Percentiles rank a stretch among this genome's conserved stretches.
These are phyloP conservation scores for Hydractinia symbiolongicarpus DNA, from an alignment of 30 jellyfish, hydroid and myxozoan species.

Conservation along the genomic window DNA sequence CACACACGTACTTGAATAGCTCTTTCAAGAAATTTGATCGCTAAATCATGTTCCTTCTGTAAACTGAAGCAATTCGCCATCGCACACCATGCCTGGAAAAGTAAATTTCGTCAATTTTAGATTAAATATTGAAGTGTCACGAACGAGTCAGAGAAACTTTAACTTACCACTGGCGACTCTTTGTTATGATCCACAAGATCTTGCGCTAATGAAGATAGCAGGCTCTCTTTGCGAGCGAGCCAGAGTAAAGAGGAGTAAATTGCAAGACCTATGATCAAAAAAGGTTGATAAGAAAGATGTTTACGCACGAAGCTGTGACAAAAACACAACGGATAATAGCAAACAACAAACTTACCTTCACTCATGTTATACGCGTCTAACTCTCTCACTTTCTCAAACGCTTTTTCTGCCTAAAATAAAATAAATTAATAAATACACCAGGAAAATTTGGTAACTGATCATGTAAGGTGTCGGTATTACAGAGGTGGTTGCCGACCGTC, in stretches of 20 bases:
- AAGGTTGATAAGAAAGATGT: background rate
- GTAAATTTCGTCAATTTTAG: background rate
- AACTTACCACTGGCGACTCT: constrained; percentile 69
- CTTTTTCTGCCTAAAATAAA: constrained; percentile 72
- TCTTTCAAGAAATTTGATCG: constrained; percentile 67
- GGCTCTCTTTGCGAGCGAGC: constrained; percentile 84
- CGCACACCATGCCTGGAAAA: constrained; percentile 94
- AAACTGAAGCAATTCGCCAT: constrained; percentile 98
- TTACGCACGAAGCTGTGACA: background rate
- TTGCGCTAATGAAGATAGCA: constrained; percentile 77
- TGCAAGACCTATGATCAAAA: constrained; percentile 53
- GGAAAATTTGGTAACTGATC: no score
- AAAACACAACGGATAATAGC: background rate
- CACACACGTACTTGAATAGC: constrained; percentile 67
- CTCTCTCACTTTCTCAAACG: constrained; percentile 61
- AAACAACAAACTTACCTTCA: constrained; percentile 45
- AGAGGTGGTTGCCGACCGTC: no score
- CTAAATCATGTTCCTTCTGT: constrained; percentile 85
- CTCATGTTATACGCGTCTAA: constrained; percentile 67
- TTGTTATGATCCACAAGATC: constrained; percentile 80
- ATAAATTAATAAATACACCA: background rate
- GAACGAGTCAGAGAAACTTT: background rate
- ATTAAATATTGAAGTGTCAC: no score
- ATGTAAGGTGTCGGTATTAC: no score
- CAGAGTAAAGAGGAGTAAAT: constrained; percentile 74